phyloP scores from a whole-genome alignment of 2,888 invertebrate species.

The Clanis bilineata region DNA sequence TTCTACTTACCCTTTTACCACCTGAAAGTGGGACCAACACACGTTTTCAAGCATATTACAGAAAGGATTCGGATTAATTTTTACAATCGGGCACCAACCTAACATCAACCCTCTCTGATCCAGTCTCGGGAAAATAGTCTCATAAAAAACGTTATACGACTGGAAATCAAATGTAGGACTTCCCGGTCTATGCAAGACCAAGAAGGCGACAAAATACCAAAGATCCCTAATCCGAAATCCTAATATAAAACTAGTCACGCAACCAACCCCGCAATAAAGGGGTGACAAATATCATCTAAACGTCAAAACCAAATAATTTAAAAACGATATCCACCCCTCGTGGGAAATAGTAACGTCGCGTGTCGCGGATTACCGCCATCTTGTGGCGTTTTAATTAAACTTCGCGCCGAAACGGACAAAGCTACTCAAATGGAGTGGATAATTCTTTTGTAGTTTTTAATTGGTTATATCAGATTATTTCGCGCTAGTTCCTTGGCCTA shows the following conservation, averaged over 20 bases:
- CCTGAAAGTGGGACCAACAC: no score
- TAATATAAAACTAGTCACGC: neutral
- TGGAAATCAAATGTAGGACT: no score
- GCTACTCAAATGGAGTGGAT: conserved; percentile 11
- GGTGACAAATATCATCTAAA: conserved; percentile 18
- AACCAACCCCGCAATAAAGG: conserved; percentile 9
- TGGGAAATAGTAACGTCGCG: conserved; percentile 20
- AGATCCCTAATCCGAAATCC: neutral
- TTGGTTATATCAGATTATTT: conserved; percentile 5
- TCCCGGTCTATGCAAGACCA: no score
- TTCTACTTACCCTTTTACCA: no score
- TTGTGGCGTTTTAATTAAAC: conserved; percentile 21
- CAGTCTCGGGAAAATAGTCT: no score
- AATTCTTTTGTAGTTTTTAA: conserved; percentile 13
- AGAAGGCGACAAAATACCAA: neutral
- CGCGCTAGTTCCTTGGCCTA: neutral
- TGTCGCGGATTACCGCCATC: conserved; percentile 27
- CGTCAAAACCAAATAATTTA: conserved; percentile 20
- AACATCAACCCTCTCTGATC: no score
- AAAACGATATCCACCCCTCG: conserved; percentile 16
- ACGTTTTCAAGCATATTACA: no score
- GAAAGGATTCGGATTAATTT: no score
- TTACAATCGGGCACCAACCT: no score
- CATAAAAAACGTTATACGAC: no score
- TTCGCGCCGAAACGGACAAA: conserved; percentile 13